Conservation (phyloP, 2,113 vertebrate genomes). For the Sterna hirundo region DNA sequence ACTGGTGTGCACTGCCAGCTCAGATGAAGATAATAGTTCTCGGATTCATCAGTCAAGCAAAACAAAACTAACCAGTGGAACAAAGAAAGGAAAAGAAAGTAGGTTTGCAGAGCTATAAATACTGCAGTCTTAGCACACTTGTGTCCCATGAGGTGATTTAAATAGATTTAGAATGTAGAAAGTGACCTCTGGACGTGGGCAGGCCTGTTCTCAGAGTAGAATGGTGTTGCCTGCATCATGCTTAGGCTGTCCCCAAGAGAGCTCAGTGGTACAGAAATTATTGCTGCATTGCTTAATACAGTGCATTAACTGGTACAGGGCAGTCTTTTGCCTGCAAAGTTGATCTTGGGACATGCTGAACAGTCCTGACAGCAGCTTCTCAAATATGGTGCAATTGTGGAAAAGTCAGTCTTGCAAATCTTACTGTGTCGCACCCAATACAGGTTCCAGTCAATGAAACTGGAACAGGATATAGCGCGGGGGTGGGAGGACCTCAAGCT, state of each 20-base stretch:
- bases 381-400: background rate
- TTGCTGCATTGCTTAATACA: background rate
- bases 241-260: background rate
- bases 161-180: background rate
- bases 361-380: background rate
- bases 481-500: background rate
- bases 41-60: slow-evolving; percentile 23
- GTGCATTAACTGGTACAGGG: background rate
- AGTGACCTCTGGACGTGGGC: background rate
- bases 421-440: background rate
- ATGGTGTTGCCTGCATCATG: rapidly evolving
- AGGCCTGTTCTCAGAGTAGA: background rate
- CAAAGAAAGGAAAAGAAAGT: slow-evolving; percentile 56
- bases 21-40: slow-evolving; percentile 55
- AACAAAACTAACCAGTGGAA: slow-evolving; percentile 42
- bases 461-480: background rate
- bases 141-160: background rate
- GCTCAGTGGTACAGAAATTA: background rate
- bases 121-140: background rate
- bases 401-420: background rate
- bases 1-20: slow-evolving; percentile 26
- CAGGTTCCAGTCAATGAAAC: background rate
- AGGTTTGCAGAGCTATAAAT: slow-evolving; percentile 36
- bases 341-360: background rate
- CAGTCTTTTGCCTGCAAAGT: background rate